A percentile compares a stretch with the other conserved stretches of the same genome.
These are phyloP conservation scores for Otolemur crassicaudatus DNA, from an alignment of 2,797 vertebrate genomes.

Conservation along the genomic window DNA sequence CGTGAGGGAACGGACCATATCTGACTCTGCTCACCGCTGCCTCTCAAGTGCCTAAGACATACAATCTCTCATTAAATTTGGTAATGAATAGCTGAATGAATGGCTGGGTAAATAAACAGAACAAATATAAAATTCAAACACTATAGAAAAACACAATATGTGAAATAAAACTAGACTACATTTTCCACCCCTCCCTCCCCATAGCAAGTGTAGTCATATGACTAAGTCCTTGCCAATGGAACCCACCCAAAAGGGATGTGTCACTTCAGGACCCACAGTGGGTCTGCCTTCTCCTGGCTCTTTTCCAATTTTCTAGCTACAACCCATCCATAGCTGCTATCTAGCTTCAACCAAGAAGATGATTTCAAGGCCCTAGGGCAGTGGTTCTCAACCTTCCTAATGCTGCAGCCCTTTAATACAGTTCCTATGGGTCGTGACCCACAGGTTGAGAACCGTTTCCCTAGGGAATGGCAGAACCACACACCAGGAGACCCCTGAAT, in stretches of 20 bases:
- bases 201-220: neutral
- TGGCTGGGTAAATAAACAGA: neutral
- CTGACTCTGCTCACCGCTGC: neutral
- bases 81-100: neutral
- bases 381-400: no score
- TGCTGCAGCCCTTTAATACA: no score
- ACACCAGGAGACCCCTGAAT: neutral
- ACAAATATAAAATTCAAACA: slow-evolving; percentile 23
- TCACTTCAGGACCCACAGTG: neutral
- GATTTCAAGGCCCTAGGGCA: neutral
- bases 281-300: neutral
- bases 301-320: neutral
- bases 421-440: no score
- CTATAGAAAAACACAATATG: neutral
- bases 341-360: neutral
- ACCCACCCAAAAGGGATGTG: neutral
- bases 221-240: neutral
- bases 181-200: neutral
- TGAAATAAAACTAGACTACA: neutral
- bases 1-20: neutral
- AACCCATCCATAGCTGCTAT: neutral
- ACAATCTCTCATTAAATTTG: neutral
- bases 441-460: no score
- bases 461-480: neutral
- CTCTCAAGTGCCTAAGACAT: neutral